Conservation (phyloP, 2,113 vertebrate species). For the Phainopepla nitens region DNA sequence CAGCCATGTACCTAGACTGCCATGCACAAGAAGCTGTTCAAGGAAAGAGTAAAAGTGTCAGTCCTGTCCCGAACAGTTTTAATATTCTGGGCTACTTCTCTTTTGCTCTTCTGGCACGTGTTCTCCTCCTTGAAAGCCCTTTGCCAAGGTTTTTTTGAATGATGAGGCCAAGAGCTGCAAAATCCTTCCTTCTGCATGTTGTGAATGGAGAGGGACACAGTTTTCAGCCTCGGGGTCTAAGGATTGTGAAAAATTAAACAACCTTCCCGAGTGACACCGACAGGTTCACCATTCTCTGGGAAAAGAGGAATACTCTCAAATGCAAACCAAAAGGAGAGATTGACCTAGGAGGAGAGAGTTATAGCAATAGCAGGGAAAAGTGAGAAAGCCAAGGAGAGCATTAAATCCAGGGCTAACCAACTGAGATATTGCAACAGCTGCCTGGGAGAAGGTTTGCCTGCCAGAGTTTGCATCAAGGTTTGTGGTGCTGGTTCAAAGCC, state of each 20-base stretch:
- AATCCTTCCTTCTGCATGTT: background rate
- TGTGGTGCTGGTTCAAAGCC: background rate
- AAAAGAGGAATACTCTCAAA: background rate
- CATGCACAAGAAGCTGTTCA: background rate
- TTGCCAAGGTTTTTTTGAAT: background rate
- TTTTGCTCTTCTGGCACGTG: fast-evolving
- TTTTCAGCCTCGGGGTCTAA: background rate
- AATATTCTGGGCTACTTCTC: background rate
- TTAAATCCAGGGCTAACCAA: background rate
- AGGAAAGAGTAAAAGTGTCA: background rate
- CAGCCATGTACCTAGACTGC: background rate
- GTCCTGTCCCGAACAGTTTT: background rate
- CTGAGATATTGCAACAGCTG: background rate
- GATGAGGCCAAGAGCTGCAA: background rate
- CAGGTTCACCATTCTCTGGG: background rate
- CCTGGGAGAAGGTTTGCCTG: background rate
- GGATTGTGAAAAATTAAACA: background rate
- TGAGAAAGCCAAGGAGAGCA: background rate
- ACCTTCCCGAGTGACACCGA: background rate
- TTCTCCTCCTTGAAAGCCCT: background rate
- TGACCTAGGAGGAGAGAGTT: background rate
- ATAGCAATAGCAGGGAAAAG: background rate
- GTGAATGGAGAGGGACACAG: background rate
- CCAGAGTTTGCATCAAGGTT: background rate
- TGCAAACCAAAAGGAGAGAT: background rate